phyloP scores from a whole-genome alignment of 2,888 invertebrate species.

The Pyrochroa serraticornis region DNA sequence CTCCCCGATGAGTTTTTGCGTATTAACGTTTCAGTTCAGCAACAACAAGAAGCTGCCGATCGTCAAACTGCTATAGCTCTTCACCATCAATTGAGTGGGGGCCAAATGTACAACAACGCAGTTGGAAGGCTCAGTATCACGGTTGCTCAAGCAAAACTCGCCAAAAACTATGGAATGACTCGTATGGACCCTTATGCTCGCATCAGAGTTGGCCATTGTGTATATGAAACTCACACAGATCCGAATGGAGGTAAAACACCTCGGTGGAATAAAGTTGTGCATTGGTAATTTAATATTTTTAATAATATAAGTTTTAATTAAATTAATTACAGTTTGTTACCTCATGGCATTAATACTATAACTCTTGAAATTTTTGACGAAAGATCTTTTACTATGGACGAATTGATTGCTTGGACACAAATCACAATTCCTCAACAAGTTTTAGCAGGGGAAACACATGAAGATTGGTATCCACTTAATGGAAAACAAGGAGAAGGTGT shows the following conservation, averaged over 20 bases:
- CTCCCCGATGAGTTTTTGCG: constrained; percentile 79
- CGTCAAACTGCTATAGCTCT: constrained; percentile 77
- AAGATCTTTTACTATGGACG: constrained; percentile 95
- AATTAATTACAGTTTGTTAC: constrained; percentile 70
- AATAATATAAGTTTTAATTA: constrained; percentile 10
- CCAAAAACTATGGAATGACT: constrained; percentile 93
- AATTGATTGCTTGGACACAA: constrained; percentile 93
- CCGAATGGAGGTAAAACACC: constrained; percentile 95
- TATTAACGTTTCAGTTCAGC: constrained; percentile 63
- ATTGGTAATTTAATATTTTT: constrained; percentile 68
- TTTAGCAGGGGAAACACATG: constrained; percentile 85
- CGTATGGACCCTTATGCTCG: constrained; percentile 97
- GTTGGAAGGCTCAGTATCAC: constrained; percentile 82
- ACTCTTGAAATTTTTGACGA: constrained; percentile 97
- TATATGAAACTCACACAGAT: constrained; percentile 95
- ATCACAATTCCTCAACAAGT: constrained; percentile 86
- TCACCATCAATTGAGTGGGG: constrained; percentile 68
- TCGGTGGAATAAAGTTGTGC: constrained; percentile 93
- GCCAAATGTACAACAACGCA: constrained; percentile 57
- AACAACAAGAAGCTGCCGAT: constrained; percentile 77
- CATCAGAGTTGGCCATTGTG: constrained; percentile 88
- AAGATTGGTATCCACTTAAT: constrained; percentile 93
- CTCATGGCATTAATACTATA: constrained; percentile 86
- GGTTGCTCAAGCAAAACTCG: constrained; percentile 87
- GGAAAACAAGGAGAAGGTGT: constrained; percentile 95